phyloP scores from a whole-genome alignment of 1,140 invertebrate genomes.

The Venturia canescens region DNA sequence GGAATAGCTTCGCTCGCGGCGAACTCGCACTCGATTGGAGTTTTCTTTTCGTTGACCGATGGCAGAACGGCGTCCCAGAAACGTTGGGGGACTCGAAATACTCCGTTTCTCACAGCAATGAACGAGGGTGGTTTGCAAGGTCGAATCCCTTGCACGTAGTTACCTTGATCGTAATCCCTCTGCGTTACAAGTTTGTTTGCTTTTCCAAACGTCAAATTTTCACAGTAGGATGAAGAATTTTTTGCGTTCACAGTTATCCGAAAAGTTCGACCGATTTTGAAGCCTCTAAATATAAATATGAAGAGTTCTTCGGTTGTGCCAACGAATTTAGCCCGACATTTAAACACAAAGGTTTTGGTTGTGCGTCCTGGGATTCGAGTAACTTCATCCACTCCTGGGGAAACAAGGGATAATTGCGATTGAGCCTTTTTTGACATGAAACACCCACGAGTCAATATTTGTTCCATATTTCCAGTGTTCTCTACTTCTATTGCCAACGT shows the following conservation, averaged over 20 bases:
- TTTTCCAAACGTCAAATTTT: slow-evolving; percentile 59
- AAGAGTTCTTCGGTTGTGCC: slow-evolving; percentile 80
- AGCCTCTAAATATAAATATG: slow-evolving; percentile 78
- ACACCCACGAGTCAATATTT: slow-evolving; percentile 62
- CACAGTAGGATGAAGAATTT: slow-evolving; percentile 45
- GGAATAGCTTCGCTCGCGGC: slow-evolving; percentile 73
- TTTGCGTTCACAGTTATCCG: slow-evolving; percentile 73
- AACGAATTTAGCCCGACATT: slow-evolving; percentile 76
- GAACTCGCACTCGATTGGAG: slow-evolving; percentile 67
- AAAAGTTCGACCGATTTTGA: slow-evolving; percentile 78
- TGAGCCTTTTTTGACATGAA: slow-evolving; percentile 64
- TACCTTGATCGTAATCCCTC: slow-evolving; percentile 64
- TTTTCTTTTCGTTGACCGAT: slow-evolving; percentile 68
- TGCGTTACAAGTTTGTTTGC: slow-evolving; percentile 68
- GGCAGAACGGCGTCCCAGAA: slow-evolving; percentile 76
- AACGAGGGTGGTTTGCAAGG: slow-evolving; percentile 78
- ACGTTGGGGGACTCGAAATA: slow-evolving; percentile 79
- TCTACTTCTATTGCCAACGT: slow-evolving; percentile 61
- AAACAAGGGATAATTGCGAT: slow-evolving; percentile 70
- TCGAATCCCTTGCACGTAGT: slow-evolving; percentile 79
- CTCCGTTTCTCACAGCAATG: slow-evolving; percentile 74
- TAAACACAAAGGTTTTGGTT: slow-evolving; percentile 69
- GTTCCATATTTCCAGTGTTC: slow-evolving; percentile 67
- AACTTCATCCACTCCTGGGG: slow-evolving; percentile 54
- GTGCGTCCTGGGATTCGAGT: slow-evolving; percentile 66